Base-by-base conservation (phyloP, 1,140 invertebrate genomes). In the Alviniconcha marisindica region DNA sequence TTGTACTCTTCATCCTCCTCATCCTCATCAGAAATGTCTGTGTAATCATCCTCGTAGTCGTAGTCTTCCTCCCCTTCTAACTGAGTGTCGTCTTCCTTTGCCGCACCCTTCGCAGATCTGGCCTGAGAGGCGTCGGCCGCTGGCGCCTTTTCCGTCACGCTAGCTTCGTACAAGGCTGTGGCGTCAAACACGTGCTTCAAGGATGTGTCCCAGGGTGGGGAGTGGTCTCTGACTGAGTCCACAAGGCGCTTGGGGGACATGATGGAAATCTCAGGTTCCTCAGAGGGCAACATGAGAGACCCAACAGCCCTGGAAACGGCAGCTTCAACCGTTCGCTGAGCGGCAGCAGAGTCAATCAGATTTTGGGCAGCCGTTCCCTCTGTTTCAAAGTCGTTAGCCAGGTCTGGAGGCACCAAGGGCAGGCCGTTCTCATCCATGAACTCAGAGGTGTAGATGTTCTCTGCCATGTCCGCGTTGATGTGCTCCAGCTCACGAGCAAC, bases 381-480 rank as follows among this genome's bases (percentile, higher is more conserved):
- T 38, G 21, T 81, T 42, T 74, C 42, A 48, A 76, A 83, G 42
- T 69, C 82, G 60, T 60, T n/a, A 48, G 36, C 83, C 71, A 76
- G 48, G 28, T 69, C 81, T 74, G 82, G 76, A 54, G 77, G 82
- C 78, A 31, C 82, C 14, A 74, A 51, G 18, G 82, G 83, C 10
- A 79, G 56, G 28, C 60, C 66, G 42, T 15, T 80, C 42, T 85
- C 80, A 63, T 88, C 54, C 81, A 87, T 81, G 73, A 91, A 90
- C 76, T 91, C 90, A 28, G 90, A 83, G 42, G 88, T 90, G 82
- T 88, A 91, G 48, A 90, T 87, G 33, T 91, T 88, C 73, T 89
- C 88, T n/a, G 90, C 89, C 56, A 90, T 89, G 33, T 87, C 89
- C 56, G 88, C 85, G 54, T 87, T 89, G 2, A 89, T 85, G 40